A percentile compares a stretch with the other conserved stretches of the same genome.
phyloP scores from a whole-genome alignment of 2,888 invertebrate genomes.

The Cetonia aurata region DNA sequence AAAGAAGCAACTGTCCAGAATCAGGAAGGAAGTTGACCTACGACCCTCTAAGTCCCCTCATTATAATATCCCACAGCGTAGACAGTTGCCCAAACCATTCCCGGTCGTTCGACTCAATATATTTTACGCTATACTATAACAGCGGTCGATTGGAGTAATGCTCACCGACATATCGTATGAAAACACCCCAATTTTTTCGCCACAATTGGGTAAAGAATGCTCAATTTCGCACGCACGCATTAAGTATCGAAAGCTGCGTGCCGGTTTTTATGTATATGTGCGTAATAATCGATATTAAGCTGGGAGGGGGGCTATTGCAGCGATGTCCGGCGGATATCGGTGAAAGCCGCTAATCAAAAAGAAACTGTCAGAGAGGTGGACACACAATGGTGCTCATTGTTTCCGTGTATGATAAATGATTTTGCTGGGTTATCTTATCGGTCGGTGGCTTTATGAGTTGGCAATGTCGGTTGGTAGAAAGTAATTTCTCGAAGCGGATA shows the following conservation, averaged over 20 bases:
- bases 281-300: conserved; percentile 32
- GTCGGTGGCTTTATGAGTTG: too few relatives aligned
- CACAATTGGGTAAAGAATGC: conserved; percentile 61
- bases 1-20: conserved; percentile 59
- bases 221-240: conserved; percentile 55
- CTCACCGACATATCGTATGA: conserved; percentile 57
- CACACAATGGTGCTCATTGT: conserved; percentile 48
- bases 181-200: conserved; percentile 62
- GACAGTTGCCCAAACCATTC: conserved; percentile 35
- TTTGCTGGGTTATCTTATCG: conserved; percentile 45
- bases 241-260: conserved; percentile 38
- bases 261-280: not conserved
- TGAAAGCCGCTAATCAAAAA: conserved; percentile 29
- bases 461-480: too few relatives aligned
- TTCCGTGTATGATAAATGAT: conserved; percentile 47
- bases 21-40: conserved; percentile 62
- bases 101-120: not conserved
- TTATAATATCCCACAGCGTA: conserved; percentile 53
- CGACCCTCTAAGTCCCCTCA: conserved; percentile 55
- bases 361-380: conserved; percentile 43
- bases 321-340: conserved; percentile 21
- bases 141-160: conserved; percentile 47
- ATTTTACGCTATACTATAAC: not conserved
- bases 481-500: too few relatives aligned
- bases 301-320: not conserved